Base-by-base conservation (phyloP, 2,113 vertebrate genomes). In the Larimichthys polyactis region DNA sequence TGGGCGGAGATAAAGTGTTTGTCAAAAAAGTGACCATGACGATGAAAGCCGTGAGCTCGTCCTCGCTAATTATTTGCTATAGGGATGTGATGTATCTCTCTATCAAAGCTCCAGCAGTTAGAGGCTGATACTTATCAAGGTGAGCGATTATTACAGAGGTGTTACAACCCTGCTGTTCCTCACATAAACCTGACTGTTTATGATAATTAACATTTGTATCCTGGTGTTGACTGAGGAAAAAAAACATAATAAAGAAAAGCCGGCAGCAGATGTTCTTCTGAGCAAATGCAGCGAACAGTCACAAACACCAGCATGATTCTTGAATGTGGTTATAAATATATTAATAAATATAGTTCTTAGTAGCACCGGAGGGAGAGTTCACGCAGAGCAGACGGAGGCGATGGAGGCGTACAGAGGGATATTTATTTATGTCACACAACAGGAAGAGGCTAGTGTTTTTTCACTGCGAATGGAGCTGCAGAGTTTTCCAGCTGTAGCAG, bases 331-430 rank as follows among this genome's bases (percentile, higher is more conserved):
- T 58, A 10, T 6, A 44, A 76, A 63, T 57, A 67, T 67, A 66
- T 46, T 63, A 55, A 74, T 55, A 79, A 68, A 79, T 54, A 43
- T 64, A 43, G 44, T 7, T 1, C 62, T 67, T 54, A 67, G 54
- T 36, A 22, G 49, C 46, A 60, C 46, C 32, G 48, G 55, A 73
- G 69, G 69, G 63, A 71, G 52, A 72, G 75, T 83, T 72, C 68
- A 74, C 17, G 16, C 52, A 54, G 54, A 83, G 75, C 46, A 83
- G 69, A 71, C 32, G 59, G 77, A 78, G 64, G 75, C 51, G 11
- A 74, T 68, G 71, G 64, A 82, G 80, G 49, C 59, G 22, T 67
- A 43, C n/a, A 58, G 52, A 54, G 52, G 62, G 51, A 66, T 36
- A 12, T 78, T 68, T 73, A 73, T 83, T 72, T 55, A 62, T 73